Evolutionary conservation across 2,888 invertebrate genomes (phyloP), one percentile per base, ranked within the genome.

Genomic region (Sicus ferrugineus): DNA sequence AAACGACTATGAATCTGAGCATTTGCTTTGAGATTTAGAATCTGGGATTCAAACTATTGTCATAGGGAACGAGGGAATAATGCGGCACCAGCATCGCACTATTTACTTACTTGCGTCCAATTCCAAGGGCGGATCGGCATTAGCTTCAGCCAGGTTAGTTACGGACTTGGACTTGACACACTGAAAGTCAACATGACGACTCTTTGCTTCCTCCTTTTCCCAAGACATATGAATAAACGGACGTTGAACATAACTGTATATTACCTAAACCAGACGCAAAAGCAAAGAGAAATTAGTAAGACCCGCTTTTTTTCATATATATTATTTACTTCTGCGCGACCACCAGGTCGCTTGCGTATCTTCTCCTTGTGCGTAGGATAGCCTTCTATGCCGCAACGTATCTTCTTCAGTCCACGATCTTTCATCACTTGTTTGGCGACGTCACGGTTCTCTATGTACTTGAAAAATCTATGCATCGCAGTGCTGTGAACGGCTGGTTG

Each of bases 311-410:
- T n/a, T 7, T 23, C 4, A 30, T 54, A 2, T 28, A 54, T 9
- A 11, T 16, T 30, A 52, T 56, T 67, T 19, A 98, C 96, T 86
- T 99, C 98, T 0, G 97, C 94, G 3, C 97, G 88, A 0, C 96
- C 96, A 1, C 98, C 98, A 0, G 97, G 95, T 23, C 98, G 89
- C 80, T 95, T 93, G 86, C 97, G 96, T 1, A 99, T 93, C 84
- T 99, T 99, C 83, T 99, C 99, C 83, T 98, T 99, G 87, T 98
- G 97, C 0, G 99, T 99, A 3, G 99, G 99, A 85, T 99, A 99
- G 0, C 98, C 98, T 87, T 99, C 98, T 72, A 99, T 98, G 6
- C 99, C 99, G 26, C 99, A 89, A 2, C 98, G 92, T 75, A 99
- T 99, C 83, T 99, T 99, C 86, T 99, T 99, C 68, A 99, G 87